Evolutionary conservation across 35 echinoderm and acorn worm genomes (phyloP), one percentile per base, ranked within the genome.

Genomic region (Chiridota heheva): DNA sequence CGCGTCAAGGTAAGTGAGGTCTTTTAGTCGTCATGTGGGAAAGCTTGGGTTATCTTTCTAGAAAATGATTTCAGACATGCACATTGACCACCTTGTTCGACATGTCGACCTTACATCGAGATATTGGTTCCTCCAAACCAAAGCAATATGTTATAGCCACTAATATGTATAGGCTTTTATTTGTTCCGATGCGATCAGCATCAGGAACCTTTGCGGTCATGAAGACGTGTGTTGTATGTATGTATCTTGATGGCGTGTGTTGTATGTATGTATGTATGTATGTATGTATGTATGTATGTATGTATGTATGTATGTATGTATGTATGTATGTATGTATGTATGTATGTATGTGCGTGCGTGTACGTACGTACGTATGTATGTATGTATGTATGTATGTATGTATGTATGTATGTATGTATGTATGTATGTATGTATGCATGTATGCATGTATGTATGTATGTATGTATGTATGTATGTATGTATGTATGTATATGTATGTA

Each of bases 221-320:
- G 48, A 13, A 22, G 48, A 13, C 22, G 22, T 13, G 12, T 53
- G 48, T 13, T 53, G 22, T 53, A 53, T 13, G 12, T 53, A 13
- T 53, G 22, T 53, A 53, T 12, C 48, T 53, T 13, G 22, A 53
- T 53, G 22, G 22, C 22, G 22, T 53, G 61, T 65, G 10, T 65
- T 65, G 61, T 65, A 65, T 65, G 61, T 65, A 65, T 65, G 61
- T 65, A 65, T 65, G 61, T 65, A 65, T 65, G 61, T 65, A 65
- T 65, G 61, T 65, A 65, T 65, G 61, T 65, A 65, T 65, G 61
- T 65, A 65, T 65, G 61, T 65, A 65, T 65, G 61, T 65, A 65
- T 65, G 61, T 65, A 65, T 65, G 61, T 65, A 65, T 65, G 61
- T 65, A 65, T 65, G 61, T 65, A 65, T 65, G 61, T 65, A 65